Evolutionary conservation across 1,140 invertebrate species (phyloP).

Genomic region (Drosophila ananassae): DNA sequence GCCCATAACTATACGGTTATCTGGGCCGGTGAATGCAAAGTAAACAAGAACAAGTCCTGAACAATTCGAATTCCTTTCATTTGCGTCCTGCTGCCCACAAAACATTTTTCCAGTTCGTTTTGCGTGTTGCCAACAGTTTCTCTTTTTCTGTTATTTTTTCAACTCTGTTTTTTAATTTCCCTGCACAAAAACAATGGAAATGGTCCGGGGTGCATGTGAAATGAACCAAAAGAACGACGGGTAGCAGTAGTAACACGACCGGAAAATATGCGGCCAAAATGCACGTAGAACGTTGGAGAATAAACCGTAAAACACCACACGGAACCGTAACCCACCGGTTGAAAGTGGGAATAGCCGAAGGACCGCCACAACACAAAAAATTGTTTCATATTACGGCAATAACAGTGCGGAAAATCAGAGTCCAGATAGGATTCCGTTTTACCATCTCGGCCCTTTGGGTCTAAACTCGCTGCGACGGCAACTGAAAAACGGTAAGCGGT

Average conservation of each 20-base stretch:
- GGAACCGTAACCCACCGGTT: slow-evolving; percentile 1
- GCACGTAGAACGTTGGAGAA: slow-evolving; percentile 44
- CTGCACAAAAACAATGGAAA: slow-evolving; percentile 69
- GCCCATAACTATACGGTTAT: slow-evolving; percentile 51
- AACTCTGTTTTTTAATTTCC: slow-evolving; percentile 61
- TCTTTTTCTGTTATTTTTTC: background rate
- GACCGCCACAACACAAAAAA: slow-evolving; percentile 27
- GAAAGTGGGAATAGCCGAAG: slow-evolving; percentile 23
- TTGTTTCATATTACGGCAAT: slow-evolving; percentile 78
- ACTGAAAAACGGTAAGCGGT: slow-evolving; percentile 45
- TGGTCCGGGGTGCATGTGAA: slow-evolving; percentile 75
- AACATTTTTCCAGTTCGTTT: slow-evolving; percentile 42
- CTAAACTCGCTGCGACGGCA: slow-evolving; percentile 33
- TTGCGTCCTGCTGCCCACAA: slow-evolving; percentile 33
- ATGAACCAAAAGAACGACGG: slow-evolving; percentile 59
- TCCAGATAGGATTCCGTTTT: slow-evolving; percentile 55
- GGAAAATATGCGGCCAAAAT: slow-evolving; percentile 73
- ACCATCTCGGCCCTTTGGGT: slow-evolving; percentile 4
- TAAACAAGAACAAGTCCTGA: slow-evolving; percentile 20
- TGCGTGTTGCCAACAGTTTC: slow-evolving; percentile 17
- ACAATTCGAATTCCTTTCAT: slow-evolving; percentile 50
- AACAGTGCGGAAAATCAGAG: slow-evolving; percentile 71
- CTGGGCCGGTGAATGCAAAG: slow-evolving; percentile 30
- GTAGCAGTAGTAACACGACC: slow-evolving; percentile 47
- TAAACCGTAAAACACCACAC: slow-evolving; percentile 18